A percentile compares a stretch with the other conserved stretches of the same genome.
phyloP scores from a whole-genome alignment of 2,888 invertebrate species.

The Agrochola macilenta region DNA sequence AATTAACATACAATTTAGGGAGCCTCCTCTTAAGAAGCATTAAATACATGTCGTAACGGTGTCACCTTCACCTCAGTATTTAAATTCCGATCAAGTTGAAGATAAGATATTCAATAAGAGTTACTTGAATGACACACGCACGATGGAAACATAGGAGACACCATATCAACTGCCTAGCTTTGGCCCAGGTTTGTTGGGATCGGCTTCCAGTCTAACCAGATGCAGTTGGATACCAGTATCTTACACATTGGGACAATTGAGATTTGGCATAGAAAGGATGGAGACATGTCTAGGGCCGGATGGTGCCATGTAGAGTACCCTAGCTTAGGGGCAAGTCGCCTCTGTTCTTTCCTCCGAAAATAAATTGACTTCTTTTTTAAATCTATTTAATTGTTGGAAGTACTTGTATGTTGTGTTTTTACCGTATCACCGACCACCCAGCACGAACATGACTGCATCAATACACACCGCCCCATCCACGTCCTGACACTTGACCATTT shows the following conservation, averaged over 20 bases:
- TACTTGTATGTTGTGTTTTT: neutral
- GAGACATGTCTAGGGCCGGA: neutral
- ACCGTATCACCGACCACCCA: neutral
- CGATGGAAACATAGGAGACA: too few species aligned
- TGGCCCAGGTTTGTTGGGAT: neutral
- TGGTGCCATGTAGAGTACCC: neutral
- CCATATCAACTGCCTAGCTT: neutral
- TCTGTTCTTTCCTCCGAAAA: neutral
- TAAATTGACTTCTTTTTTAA: neutral
- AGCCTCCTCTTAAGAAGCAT: too few species aligned
- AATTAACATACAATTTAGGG: too few species aligned
- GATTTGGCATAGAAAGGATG: neutral
- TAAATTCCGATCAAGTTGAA: conserved; percentile 5
- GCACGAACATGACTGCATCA: conserved; percentile 18
- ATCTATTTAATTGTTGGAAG: neutral
- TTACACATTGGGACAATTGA: neutral
- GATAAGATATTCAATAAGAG: neutral
- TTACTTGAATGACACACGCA: neutral
- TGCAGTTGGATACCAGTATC: neutral
- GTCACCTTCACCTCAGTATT: neutral
- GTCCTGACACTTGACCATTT: neutral
- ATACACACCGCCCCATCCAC: neutral
- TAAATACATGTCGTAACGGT: neutral
- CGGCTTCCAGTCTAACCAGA: neutral
- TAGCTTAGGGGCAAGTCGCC: neutral